A percentile compares a stretch with the other conserved stretches of the same genome.
Conservation (phyloP, 2,113 vertebrate species). For the Stomatorhinus ivindoensis region DNA sequence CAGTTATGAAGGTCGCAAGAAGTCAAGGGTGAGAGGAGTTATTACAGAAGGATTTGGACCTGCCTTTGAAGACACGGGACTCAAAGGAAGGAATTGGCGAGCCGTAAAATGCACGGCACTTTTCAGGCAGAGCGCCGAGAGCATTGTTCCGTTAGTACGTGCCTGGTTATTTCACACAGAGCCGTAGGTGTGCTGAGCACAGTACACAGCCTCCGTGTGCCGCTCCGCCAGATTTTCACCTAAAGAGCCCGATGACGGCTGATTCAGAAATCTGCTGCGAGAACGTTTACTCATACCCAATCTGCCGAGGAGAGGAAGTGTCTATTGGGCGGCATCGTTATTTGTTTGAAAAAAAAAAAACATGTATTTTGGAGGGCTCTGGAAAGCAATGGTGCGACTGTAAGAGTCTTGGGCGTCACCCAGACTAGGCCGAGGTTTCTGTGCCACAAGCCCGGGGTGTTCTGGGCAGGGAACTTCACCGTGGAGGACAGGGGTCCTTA, state of each 20-base stretch:
- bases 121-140: neutral
- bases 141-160: slow-evolving; percentile 6
- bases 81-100: neutral
- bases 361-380: neutral
- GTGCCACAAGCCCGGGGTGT: neutral
- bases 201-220: slow-evolving; percentile 7
- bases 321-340: slow-evolving; percentile 13
- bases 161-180: slow-evolving; percentile 14
- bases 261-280: slow-evolving; percentile 35
- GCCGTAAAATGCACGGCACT: neutral
- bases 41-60: neutral
- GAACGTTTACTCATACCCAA: slow-evolving; percentile 48
- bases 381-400: neutral
- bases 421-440: neutral
- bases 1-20: neutral
- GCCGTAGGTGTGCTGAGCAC: slow-evolving; percentile 17
- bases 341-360: neutral
- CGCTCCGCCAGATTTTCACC: slow-evolving; percentile 15
- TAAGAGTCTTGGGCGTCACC: neutral
- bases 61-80: neutral
- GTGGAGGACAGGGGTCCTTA: neutral
- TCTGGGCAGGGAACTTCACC: neutral
- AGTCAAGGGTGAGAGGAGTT: neutral
- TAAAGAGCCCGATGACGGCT: slow-evolving; percentile 12
- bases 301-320: slow-evolving; percentile 48